Evolutionary conservation across 1,140 invertebrate species (phyloP).

Genomic region (Pseudomyrmex dendroicus): DNA sequence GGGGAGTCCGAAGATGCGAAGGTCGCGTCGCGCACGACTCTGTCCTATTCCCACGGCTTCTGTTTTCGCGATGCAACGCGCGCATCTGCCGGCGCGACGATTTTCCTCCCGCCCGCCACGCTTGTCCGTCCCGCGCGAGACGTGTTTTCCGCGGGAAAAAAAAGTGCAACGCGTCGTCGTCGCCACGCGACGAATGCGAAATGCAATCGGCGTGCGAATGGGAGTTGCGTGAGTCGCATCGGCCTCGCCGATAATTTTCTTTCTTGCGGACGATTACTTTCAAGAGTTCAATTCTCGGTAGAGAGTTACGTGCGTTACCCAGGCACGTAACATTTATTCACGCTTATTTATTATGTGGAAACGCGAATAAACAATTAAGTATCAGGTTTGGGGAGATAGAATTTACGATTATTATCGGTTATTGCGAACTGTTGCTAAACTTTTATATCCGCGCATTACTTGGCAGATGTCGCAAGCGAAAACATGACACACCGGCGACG

Average conservation of each 20-base stretch:
- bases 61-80: constrained; percentile 22
- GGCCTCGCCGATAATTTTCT: not conserved
- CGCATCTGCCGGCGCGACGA: constrained; percentile 32
- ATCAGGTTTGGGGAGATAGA: not conserved
- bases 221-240: constrained; percentile 38
- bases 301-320: not conserved
- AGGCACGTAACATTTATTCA: constrained; percentile 13
- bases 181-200: constrained; percentile 46
- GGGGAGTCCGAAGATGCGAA: constrained; percentile 13
- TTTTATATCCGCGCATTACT: not conserved
- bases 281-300: not conserved
- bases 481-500: not conserved
- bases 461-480: constrained; percentile 16
- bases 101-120: not conserved
- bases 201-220: constrained; percentile 19
- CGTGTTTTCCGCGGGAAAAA: constrained; percentile 4
- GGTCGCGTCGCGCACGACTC: not conserved
- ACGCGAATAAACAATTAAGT: constrained; percentile 23
- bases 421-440: constrained; percentile 11
- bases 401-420: not conserved
- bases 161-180: constrained; percentile 8
- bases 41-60: not conserved
- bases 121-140: not conserved
- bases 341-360: constrained; percentile 4
- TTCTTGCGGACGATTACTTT: constrained; percentile 7